Evolutionary conservation across 1,140 invertebrate genomes (phyloP).

Genomic region (Ruditapes philippinarum): DNA sequence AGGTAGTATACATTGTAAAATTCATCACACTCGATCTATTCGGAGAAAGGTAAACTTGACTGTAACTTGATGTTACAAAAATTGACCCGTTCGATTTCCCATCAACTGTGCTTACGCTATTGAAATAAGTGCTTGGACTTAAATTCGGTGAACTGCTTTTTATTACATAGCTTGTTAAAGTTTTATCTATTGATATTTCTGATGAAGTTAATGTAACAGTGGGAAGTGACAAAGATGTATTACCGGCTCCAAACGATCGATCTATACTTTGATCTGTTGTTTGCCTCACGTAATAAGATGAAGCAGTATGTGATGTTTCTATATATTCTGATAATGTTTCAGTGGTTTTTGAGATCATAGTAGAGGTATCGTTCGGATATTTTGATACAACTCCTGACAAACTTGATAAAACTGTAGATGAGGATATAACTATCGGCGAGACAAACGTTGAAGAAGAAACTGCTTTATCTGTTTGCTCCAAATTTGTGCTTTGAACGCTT

Average conservation of each 20-base stretch:
- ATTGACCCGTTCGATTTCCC: background rate
- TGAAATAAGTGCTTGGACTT: background rate
- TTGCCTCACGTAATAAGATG: background rate
- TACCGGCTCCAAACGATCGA: background rate
- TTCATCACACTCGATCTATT: too few relatives aligned
- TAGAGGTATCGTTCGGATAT: background rate
- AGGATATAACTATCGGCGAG: background rate
- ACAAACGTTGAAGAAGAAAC: background rate
- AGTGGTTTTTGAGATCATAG: background rate
- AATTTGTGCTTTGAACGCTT: background rate
- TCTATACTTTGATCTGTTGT: background rate
- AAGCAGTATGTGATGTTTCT: background rate
- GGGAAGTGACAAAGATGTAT: background rate
- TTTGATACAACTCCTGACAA: background rate
- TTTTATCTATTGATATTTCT: background rate
- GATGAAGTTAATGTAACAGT: background rate
- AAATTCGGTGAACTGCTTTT: background rate
- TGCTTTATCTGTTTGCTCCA: background rate
- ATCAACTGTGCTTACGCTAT: background rate
- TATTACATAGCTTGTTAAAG: background rate
- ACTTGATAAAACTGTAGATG: background rate
- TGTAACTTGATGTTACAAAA: background rate
- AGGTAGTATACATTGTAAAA: too few relatives aligned
- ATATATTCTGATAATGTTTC: background rate
- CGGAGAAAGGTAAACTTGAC: background rate